phyloP scores from a whole-genome alignment of 2,888 invertebrate genomes.

The Strigamia maritima region DNA sequence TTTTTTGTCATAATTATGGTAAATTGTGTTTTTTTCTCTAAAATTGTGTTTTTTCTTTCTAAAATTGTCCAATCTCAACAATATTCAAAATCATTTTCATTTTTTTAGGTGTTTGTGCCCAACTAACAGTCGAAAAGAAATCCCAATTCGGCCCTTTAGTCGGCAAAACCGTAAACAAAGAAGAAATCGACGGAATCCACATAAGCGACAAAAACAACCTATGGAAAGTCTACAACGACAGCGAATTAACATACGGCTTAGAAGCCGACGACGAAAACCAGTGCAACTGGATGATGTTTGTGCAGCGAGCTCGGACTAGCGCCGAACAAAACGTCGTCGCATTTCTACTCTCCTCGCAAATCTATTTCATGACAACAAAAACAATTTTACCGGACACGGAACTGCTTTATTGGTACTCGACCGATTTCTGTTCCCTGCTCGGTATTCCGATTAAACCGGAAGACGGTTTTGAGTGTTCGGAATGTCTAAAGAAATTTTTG shows the following conservation, averaged over 20 bases:
- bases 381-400: not conserved
- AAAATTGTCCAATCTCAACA: no score
- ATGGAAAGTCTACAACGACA: constrained; percentile 7
- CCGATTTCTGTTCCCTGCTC: not conserved
- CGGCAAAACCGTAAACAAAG: constrained; percentile 18
- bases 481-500: not conserved
- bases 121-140: not conserved
- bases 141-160: constrained; percentile 30
- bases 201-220: constrained; percentile 8
- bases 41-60: no score
- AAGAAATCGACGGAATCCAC: not conserved
- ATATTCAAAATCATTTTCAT: no score
- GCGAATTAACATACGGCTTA: not conserved
- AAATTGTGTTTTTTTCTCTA: no score
- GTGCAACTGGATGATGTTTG: constrained; percentile 38
- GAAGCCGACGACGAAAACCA: not conserved
- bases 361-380: constrained; percentile 31
- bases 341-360: not conserved
- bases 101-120: constrained; percentile 17
- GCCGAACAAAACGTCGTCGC: constrained; percentile 24
- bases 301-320: constrained; percentile 13
- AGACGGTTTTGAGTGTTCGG: constrained; percentile 15
- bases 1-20: no score
- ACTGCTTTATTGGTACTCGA: constrained; percentile 6
- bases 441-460: constrained; percentile 28